Evolutionary conservation across 2,888 invertebrate genomes (phyloP).

Genomic region (Charanyca ferruginea): DNA sequence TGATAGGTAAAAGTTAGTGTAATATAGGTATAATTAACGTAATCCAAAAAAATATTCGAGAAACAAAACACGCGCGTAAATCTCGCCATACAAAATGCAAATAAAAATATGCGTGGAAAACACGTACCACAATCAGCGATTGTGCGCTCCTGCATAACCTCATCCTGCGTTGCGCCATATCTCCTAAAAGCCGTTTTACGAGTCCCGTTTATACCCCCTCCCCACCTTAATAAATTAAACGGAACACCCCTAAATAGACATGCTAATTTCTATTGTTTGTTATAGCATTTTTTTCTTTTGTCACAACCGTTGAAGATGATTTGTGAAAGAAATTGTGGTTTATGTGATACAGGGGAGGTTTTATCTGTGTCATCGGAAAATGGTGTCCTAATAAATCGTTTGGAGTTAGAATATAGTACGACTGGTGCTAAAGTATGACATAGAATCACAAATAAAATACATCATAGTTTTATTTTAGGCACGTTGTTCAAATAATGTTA

Average conservation of each 20-base stretch:
- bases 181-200: conserved; percentile 71
- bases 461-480: too few species aligned
- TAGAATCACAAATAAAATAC: not conserved
- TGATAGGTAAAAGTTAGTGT: too few species aligned
- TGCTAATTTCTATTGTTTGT: conserved; percentile 77
- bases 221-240: conserved; percentile 77
- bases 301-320: conserved; percentile 31
- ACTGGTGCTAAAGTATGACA: not conserved
- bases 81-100: not conserved
- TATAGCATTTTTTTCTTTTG: conserved; percentile 52
- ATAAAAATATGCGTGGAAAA: not conserved
- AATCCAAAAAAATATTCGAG: not conserved
- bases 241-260: conserved; percentile 75
- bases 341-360: conserved; percentile 10
- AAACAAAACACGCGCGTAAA: not conserved
- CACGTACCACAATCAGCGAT: conserved; percentile 23
- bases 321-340: conserved; percentile 34
- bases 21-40: too few species aligned
- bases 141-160: conserved; percentile 27
- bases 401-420: not conserved
- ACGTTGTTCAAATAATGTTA: too few species aligned
- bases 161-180: conserved; percentile 60
- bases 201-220: conserved; percentile 59
- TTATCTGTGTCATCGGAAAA: conserved; percentile 22
- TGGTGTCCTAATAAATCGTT: conserved; percentile 9